These are phyloP conservation scores for Cantharis rustica DNA, from an alignment of 2,888 invertebrate genomes.

Conservation along the genomic window DNA sequence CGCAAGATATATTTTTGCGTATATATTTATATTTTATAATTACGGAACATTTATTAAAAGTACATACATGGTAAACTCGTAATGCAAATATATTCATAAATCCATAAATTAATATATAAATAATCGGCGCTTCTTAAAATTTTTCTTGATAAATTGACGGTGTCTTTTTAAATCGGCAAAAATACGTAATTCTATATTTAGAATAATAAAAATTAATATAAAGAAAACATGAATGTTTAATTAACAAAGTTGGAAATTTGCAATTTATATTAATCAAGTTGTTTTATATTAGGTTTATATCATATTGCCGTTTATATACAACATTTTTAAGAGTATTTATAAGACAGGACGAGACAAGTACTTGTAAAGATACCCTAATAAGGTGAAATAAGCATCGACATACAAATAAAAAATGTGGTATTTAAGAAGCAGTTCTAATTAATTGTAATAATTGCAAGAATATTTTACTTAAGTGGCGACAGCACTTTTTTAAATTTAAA, in stretches of 20 bases:
- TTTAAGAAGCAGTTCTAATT: conserved; percentile 5
- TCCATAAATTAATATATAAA: not conserved
- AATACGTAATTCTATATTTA: not conserved
- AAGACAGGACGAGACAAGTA: conserved; percentile 5
- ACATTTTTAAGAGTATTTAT: conserved; percentile 2
- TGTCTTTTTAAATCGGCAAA: not conserved
- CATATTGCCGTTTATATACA: conserved; percentile 3
- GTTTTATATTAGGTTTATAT: not conserved
- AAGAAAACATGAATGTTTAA: conserved; percentile 1
- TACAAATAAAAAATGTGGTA: conserved; percentile 3
- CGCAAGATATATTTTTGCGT: not conserved
- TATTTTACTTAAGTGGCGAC: conserved; percentile 5
- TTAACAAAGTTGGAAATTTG: not conserved
- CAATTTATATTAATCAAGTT: not conserved
- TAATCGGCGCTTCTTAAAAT: not conserved
- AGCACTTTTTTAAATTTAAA: conserved; percentile 3
- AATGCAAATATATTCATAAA: not conserved
- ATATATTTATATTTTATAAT: too few species aligned
- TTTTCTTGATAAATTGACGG: not conserved
- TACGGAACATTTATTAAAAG: not conserved
- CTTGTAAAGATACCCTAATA: conserved; percentile 3
- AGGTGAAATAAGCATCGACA: conserved; percentile 1
- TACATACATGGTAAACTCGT: not conserved
- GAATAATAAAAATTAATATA: not conserved
- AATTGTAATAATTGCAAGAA: conserved; percentile 5